A percentile compares a stretch with the other conserved stretches of the same genome.
Evolutionary conservation across 2,888 invertebrate genomes (phyloP).

Genomic region (Macrophya annulata): DNA sequence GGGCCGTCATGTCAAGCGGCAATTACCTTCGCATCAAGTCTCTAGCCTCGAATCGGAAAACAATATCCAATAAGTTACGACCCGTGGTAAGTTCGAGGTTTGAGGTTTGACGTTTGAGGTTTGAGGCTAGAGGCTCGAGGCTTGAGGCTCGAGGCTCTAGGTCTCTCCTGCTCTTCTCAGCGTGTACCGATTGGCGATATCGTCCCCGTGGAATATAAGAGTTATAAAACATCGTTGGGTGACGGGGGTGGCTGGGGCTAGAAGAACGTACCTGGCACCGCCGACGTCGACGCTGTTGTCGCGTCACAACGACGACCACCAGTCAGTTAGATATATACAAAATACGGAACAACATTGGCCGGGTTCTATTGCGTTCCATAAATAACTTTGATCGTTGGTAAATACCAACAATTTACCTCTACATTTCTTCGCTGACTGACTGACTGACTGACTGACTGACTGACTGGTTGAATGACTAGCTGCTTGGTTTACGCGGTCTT

Average conservation of each 20-base stretch:
- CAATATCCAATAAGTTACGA: slow-evolving; percentile 72
- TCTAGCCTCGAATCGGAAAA: slow-evolving; percentile 71
- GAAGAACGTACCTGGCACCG: slow-evolving; percentile 48
- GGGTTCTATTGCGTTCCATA: slow-evolving; percentile 38
- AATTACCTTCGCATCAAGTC: slow-evolving; percentile 72
- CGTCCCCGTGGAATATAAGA: slow-evolving; percentile 54
- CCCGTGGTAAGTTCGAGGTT: slow-evolving; percentile 17
- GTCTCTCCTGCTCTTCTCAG: slow-evolving; percentile 26
- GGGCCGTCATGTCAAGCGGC: slow-evolving; percentile 67
- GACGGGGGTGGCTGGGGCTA: slow-evolving; percentile 25
- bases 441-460: slow-evolving; percentile 18
- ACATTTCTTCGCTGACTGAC: slow-evolving; percentile 39
- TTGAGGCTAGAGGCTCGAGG: neutral
- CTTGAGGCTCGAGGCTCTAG: neutral
- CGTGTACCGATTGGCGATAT: slow-evolving; percentile 49
- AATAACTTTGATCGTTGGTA: slow-evolving; percentile 55
- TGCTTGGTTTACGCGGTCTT: neutral
- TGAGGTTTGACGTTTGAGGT: slow-evolving; percentile 23
- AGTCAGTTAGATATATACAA: neutral
- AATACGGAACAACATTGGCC: slow-evolving; percentile 35
- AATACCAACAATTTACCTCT: slow-evolving; percentile 54
- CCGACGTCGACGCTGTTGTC: slow-evolving; percentile 7
- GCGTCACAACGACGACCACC: slow-evolving; percentile 35
- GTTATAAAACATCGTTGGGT: slow-evolving; percentile 44
- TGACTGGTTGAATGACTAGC: slow-evolving; percentile 18